Evolutionary conservation across 1,140 invertebrate species (phyloP).

Genomic region (Melanaphis sacchari): DNA sequence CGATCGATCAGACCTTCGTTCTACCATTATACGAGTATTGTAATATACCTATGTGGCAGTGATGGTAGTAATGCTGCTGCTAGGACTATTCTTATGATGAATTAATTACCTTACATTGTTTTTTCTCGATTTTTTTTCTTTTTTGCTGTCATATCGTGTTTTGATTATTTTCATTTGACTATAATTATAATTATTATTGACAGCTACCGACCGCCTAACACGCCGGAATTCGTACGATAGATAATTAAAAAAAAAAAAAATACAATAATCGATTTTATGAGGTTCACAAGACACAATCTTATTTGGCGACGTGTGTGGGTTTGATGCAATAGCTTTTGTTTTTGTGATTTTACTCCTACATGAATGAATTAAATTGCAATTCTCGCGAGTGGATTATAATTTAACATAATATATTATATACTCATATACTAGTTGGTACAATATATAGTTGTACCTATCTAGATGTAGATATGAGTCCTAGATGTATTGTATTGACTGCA

Average conservation of each 20-base stretch:
- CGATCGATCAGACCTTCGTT: background rate
- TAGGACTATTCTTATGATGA: background rate
- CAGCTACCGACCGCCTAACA: conserved; percentile 15
- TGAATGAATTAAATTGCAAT: background rate
- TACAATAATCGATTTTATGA: background rate
- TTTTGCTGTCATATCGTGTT: background rate
- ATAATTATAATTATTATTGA: conserved; percentile 32
- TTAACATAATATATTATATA: background rate
- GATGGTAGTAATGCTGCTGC: background rate
- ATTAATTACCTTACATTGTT: conserved; percentile 43
- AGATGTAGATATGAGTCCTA: too few species aligned
- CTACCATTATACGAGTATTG: background rate
- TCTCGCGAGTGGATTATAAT: background rate
- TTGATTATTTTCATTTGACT: background rate
- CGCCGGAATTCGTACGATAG: background rate
- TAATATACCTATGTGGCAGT: background rate
- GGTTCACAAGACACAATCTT: background rate
- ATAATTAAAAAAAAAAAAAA: conserved; percentile 44
- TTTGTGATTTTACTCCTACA: background rate
- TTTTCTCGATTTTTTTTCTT: background rate
- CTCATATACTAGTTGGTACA: background rate
- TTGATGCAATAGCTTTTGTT: background rate
- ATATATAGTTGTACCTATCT: too few species aligned
- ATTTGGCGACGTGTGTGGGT: conserved; percentile 39
- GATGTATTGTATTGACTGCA: background rate